Base-by-base conservation (phyloP, 2,113 vertebrate genomes). In the Cryptomyrus ogoouensis region DNA sequence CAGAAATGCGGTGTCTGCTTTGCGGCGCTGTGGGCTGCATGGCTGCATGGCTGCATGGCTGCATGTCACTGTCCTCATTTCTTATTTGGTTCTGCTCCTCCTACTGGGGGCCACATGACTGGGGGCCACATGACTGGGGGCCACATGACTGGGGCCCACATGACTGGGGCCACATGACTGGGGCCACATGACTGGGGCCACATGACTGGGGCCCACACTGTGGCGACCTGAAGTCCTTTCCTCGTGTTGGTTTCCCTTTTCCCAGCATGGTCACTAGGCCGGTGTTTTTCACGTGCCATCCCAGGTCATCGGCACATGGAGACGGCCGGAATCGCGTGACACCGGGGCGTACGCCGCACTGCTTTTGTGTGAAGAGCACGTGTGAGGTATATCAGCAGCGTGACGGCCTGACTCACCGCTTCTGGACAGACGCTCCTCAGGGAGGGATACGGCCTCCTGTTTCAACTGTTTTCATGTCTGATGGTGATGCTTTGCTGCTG, bases 341-440 rank as follows among this genome's bases (percentile, higher is more conserved):
- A 1, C n/a, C 0, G n/a, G 10, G n/a, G n/a, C 10, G 7, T 58
- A 24, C 1, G 19, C 19, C 5, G 1, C 19, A 0, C 8, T n/a
- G 24, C 58, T 66, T 66, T 9, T 27, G 24, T 12, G 58, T 12
- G 24, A 27, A 10, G n/a, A 12, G 10, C n/a, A 70, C n/a, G 62
- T 70, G 62, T 31, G 62, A 66, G 62, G 62, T 70, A 13, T 5
- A 13, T 70, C 62, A 31, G 62, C 62, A 3, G 9, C 10, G 10
- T 13, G 62, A 31, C n/a, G 10, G 10, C 10, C 9, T 13, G 62
- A 70, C n/a, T 13, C n/a, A 27, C n/a, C 62, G 3, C 62, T 70
- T 70, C 62, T 70, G 62, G 62, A 70, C n/a, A 31, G 62, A 31
- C 1, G n/a, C n/a, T 31, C 62, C 62, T 12, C n/a, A 31, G 62